Evolutionary conservation across 2,888 invertebrate genomes (phyloP), one percentile per base, ranked within the genome.

Genomic region (Idaea aversata): DNA sequence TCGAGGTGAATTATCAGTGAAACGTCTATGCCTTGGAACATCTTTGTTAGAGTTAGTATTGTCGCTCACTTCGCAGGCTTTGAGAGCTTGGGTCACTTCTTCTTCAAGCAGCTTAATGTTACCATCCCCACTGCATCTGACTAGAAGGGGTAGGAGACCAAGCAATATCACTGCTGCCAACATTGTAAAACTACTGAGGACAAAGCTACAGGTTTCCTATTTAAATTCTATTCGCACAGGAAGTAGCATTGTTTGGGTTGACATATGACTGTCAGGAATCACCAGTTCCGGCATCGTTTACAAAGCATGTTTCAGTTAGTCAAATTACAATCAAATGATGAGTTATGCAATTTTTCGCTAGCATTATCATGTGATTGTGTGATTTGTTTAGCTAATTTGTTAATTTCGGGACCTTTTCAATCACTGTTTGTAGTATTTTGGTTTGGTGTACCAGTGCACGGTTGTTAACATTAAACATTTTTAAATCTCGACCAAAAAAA

Each of bases 21-120:
- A 72, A 61, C 73, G 70, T 64, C 68, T 74, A 35, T 72, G 72
- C 58, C 70, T 67, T 47, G 67, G 69, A 1, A 58, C 13, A n/a
- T 65, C 63, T 5, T 59, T 59, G 15, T 15, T 59, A 10, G 60
- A 61, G 59, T 47, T 66, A 5, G 68, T 67, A 15, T 77, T 74
- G 5, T 73, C 70, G 34, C 74, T 76, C 15, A 72, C 70, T 0
- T 73, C 65, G 69, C 93, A 93, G 15, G 81, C 70, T 65, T 82
- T 83, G 59, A 93, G 71, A n/a, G 92, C 93, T 0, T 72, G 72
- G 0, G 84, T 82, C 25, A 93, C 81, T 72, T 93, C 92, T 65
- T 90, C 86, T 77, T 90, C 87, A 16, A 93, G 72, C n/a, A 93
- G 71, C 47, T 83, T 85, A 57, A 92, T 88, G 72, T 93, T 93